Conservation (phyloP, 1,140 invertebrate species). For the Bicyclus anynana region DNA sequence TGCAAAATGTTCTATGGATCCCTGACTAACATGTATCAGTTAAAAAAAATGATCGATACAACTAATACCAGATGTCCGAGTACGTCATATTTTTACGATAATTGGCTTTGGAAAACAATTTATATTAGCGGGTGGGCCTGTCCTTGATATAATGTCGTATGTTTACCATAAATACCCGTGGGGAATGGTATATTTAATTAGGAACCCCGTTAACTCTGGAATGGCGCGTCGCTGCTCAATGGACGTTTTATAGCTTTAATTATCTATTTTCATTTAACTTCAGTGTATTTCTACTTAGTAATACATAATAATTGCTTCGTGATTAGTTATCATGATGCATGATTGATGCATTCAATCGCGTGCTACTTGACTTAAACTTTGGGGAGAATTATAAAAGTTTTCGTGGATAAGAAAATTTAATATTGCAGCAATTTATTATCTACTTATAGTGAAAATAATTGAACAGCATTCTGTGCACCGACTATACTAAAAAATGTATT, state of each 20-base stretch:
- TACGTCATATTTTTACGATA: no score
- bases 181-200: neutral
- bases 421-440: neutral
- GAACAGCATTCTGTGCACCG: conserved; percentile 10
- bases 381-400: no score
- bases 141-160: neutral
- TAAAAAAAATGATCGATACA: no score
- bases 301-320: neutral
- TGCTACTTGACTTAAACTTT: neutral
- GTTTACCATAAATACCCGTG: neutral
- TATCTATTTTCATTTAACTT: conserved; percentile 14
- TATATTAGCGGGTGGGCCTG: no score
- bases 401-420: neutral
- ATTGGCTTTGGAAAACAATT: no score
- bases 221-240: conserved; percentile 32
- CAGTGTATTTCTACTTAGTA: conserved; percentile 7
- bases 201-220: conserved; percentile 13
- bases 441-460: neutral
- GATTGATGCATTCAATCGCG: conserved; percentile 5
- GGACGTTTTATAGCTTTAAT: conserved; percentile 17
- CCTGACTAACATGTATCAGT: no score
- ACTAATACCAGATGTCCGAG: no score
- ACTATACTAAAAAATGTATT: conserved; percentile 8
- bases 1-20: no score
- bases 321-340: conserved; percentile 19